phyloP scores from a whole-genome alignment of 1,140 invertebrate genomes.

The Leptinotarsa texana region DNA sequence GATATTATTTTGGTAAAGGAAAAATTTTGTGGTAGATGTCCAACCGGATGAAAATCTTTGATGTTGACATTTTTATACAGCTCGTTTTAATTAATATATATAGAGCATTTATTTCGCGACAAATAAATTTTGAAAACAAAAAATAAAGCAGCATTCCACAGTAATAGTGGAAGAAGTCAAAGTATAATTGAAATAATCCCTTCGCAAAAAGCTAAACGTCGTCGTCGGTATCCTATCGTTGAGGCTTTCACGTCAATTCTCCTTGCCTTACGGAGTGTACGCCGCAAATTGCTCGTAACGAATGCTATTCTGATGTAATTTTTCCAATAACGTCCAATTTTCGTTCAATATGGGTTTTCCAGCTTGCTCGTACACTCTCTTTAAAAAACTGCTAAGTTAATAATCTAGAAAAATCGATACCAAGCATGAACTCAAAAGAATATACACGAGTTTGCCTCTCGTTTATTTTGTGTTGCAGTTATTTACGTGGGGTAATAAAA shows the following conservation, averaged over 20 bases:
- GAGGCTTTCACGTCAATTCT: slow-evolving; percentile 8
- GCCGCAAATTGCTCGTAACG: slow-evolving; percentile 44
- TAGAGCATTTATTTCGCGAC: no score
- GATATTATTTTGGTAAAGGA: no score
- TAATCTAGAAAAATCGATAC: slow-evolving; percentile 19
- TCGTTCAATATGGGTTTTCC: slow-evolving; percentile 38
- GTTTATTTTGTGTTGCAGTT: neutral
- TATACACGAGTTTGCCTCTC: neutral
- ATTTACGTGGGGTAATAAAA: no score
- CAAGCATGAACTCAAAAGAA: slow-evolving; percentile 1
- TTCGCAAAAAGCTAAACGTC: neutral
- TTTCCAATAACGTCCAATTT: slow-evolving; percentile 46
- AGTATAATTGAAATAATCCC: slow-evolving; percentile 12
- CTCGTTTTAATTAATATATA: no score
- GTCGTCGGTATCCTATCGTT: neutral
- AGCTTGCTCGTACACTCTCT: slow-evolving; percentile 19
- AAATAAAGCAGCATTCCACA: neutral
- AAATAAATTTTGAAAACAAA: no score
- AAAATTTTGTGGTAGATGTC: no score
- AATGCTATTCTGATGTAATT: slow-evolving; percentile 44
- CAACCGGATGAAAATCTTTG: no score
- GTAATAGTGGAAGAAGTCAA: neutral
- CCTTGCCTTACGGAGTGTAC: slow-evolving; percentile 32
- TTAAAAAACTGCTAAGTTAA: slow-evolving; percentile 35
- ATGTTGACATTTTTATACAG: no score